A percentile compares a stretch with the other conserved stretches of the same genome.
phyloP scores from a whole-genome alignment of 2,888 invertebrate genomes.

The Drosophila kambysellisi region DNA sequence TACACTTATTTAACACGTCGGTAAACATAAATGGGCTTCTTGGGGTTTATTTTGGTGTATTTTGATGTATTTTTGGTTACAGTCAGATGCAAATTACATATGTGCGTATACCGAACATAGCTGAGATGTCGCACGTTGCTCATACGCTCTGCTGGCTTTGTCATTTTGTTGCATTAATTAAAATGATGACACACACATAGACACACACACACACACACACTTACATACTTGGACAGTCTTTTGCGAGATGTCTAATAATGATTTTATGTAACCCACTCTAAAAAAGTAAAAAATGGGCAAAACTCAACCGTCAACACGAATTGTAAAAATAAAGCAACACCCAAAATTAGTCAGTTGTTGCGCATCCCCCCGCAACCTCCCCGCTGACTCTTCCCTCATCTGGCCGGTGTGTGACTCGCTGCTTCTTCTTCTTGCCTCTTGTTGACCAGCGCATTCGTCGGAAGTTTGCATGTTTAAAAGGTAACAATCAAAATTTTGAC shows the following conservation, averaged over 20 bases:
- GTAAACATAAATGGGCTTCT: slow-evolving; percentile 45
- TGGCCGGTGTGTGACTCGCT: slow-evolving; percentile 7
- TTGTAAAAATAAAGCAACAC: slow-evolving; percentile 53
- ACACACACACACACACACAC: slow-evolving; percentile 41
- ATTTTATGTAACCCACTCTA: slow-evolving; percentile 68
- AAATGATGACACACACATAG: slow-evolving; percentile 60
- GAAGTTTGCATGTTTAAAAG: slow-evolving; percentile 50
- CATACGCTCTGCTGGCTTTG: slow-evolving; percentile 34
- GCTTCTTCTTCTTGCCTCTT: slow-evolving; percentile 14
- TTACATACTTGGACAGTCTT: slow-evolving; percentile 33
- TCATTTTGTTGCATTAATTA: slow-evolving; percentile 72
- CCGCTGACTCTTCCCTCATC: background rate
- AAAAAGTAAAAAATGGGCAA: background rate
- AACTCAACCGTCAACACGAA: slow-evolving; percentile 34
- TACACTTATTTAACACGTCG: slow-evolving; percentile 57
- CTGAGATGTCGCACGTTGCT: slow-evolving; percentile 64
- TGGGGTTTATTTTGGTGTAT: background rate
- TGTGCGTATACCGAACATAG: background rate
- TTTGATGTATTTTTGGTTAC: slow-evolving; percentile 6
- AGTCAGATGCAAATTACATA: background rate
- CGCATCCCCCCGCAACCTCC: background rate
- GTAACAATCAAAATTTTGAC: slow-evolving; percentile 48
- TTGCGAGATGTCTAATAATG: slow-evolving; percentile 65
- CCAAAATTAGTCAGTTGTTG: slow-evolving; percentile 35
- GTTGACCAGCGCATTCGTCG: slow-evolving; percentile 29